A percentile compares a stretch with the other conserved stretches of the same genome.
Conservation (phyloP, 2,113 vertebrate genomes). For the Pitta sordida region DNA sequence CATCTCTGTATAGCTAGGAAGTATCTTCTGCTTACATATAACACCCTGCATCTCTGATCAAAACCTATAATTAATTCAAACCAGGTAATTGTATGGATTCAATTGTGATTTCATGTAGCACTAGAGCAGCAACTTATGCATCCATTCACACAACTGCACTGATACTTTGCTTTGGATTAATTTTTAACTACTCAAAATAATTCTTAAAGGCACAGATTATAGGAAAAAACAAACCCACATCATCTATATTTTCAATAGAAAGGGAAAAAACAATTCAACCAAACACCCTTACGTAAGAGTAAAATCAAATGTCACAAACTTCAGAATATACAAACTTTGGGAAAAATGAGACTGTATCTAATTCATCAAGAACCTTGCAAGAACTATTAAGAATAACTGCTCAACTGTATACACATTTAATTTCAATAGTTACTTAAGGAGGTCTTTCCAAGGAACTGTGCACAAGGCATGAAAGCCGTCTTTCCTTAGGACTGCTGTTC, state of each 20-base stretch:
- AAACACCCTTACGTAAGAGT: neutral
- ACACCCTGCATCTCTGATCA: neutral
- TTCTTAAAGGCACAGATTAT: neutral
- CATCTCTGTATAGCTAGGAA: neutral
- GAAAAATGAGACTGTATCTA: neutral
- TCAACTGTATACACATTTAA: fast-evolving
- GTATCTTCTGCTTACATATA: neutral
- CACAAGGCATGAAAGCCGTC: neutral
- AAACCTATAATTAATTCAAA: neutral
- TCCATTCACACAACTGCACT: neutral
- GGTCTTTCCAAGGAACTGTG: neutral
- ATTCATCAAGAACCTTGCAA: neutral
- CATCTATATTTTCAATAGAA: neutral
- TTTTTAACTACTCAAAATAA: neutral
- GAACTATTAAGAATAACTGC: neutral
- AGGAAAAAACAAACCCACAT: fast-evolving
- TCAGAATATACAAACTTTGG: neutral
- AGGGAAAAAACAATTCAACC: neutral
- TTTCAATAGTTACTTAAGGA: neutral
- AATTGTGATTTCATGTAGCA: too few relatives aligned
- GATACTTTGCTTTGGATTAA: neutral
- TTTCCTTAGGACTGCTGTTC: neutral
- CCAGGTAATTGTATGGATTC: neutral
- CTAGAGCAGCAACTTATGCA: neutral
- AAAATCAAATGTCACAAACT: neutral